A percentile compares a stretch with the other conserved stretches of the same genome.
Evolutionary conservation across 2,113 vertebrate species (phyloP).

Genomic region (Salvator merianae): DNA sequence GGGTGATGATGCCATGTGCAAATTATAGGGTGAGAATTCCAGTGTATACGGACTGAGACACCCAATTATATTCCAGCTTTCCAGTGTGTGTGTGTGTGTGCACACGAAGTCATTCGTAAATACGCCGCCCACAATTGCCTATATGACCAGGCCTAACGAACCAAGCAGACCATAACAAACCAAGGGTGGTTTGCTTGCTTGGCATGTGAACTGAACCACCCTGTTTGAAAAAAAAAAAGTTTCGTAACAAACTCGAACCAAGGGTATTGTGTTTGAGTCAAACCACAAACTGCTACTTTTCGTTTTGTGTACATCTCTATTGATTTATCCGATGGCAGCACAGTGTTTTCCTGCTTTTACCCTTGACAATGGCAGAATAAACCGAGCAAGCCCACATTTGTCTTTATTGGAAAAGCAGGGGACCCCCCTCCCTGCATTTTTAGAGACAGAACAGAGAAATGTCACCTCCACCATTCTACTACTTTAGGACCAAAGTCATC

Average conservation of each 20-base stretch:
- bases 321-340: too few relatives aligned
- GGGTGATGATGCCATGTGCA: not conserved
- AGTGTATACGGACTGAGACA: not conserved
- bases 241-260: too few relatives aligned
- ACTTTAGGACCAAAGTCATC: conserved; percentile 38
- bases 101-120: not conserved
- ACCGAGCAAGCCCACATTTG: not conserved
- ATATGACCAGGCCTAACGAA: too few relatives aligned
- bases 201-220: too few relatives aligned
- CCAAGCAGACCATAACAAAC: too few relatives aligned
- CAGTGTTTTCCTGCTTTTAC: too few relatives aligned
- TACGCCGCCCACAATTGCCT: not conserved
- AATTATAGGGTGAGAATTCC: not conserved
- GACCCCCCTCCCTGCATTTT: conserved; percentile 41
- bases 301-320: too few relatives aligned
- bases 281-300: too few relatives aligned
- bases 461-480: conserved; percentile 50
- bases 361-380: too few relatives aligned
- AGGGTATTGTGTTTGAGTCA: too few relatives aligned
- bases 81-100: not conserved
- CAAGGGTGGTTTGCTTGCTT: too few relatives aligned
- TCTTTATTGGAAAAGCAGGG: conserved; percentile 42
- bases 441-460: conserved; percentile 4
- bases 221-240: too few relatives aligned
- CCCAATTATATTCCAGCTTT: not conserved